Base-by-base conservation (phyloP, 2,113 vertebrate species). In the Triplophysa siluroides region DNA sequence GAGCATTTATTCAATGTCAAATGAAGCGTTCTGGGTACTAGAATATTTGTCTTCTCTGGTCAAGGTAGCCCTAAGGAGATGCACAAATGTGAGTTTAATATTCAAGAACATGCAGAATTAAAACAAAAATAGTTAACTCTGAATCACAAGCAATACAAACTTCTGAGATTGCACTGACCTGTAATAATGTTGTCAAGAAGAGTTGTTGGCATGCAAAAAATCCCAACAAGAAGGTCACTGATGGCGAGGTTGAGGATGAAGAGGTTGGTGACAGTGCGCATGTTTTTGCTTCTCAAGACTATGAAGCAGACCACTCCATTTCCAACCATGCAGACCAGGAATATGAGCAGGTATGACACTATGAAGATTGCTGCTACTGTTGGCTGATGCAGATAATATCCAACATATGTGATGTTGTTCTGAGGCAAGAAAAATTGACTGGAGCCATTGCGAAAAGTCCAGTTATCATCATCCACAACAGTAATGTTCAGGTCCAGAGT, bases 121-220 rank as follows among this genome's bases (percentile, higher is more conserved):
- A 45, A 11, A 45, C 11, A 45, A 45, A 45, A 10, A 9, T 47
- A 14, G 45, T 13, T 12, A 50, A 12, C 47, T 50, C 47, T 52
- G 16, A 52, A 14, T 16, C 13, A 58, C 8, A n/a, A 12, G 11
- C 12, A 45, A 45, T 45, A 5, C 43, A 11, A 10, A 45, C 10
- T 43, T 58, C 54, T 21, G 58, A 19, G 33, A 65, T 24, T 52
- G 21, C 54, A 79, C 93, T 83, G 88, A 98, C 97, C 96, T 93
- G 96, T 95, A 71, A 95, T 96, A 23, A 98, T 96, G 89, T 94
- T 99, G 88, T 98, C 97, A 69, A 99, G 89, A 13, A 99, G 93
- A 0, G 96, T 97, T n/a, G 94, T 95, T 61, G 97, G 96, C 97
- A 99, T 97, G 80, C 97, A 99, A 92, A 98, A 98, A 85, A 98